Conservation (phyloP, 2,797 vertebrate genomes). For the Spatula clypeata region DNA sequence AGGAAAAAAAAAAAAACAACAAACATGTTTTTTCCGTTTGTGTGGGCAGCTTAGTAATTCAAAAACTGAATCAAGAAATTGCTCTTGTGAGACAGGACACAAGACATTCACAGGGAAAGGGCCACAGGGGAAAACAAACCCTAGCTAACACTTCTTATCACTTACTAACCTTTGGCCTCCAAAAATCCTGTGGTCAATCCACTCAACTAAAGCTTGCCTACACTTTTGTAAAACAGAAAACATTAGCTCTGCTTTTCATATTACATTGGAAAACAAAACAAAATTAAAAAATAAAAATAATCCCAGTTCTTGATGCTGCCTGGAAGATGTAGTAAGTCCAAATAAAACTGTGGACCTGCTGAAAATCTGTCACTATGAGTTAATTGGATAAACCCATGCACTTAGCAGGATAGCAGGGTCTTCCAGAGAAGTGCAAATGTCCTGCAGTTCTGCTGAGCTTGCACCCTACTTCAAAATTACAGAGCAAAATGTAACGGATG, state of each 20-base stretch:
- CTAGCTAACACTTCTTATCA: not conserved
- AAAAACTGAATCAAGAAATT: not conserved
- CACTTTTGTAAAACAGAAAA: not conserved
- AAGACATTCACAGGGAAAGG: not conserved
- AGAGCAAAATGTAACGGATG: not conserved
- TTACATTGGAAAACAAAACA: not conserved
- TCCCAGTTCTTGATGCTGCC: not conserved
- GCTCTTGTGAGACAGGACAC: not conserved
- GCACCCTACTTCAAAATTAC: not conserved
- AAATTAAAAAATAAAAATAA: not conserved
- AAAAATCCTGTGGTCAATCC: not conserved
- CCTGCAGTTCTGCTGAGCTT: not conserved
- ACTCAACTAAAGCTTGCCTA: not conserved
- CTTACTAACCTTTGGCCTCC: not conserved
- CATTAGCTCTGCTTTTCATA: not conserved
- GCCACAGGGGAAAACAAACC: not conserved
- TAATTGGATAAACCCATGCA: not conserved
- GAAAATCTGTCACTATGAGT: not conserved
- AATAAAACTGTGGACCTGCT: not conserved
- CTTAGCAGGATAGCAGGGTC: fast-evolving
- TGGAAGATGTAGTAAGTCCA: not conserved
- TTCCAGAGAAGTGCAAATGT: not conserved
- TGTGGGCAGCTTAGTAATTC: not conserved
- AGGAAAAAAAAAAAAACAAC: not conserved
- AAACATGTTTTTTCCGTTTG: not conserved